A percentile compares a stretch with the other conserved stretches of the same genome.
phyloP scores from a whole-genome alignment of 2,113 vertebrate genomes.

The Cairina moschata region DNA sequence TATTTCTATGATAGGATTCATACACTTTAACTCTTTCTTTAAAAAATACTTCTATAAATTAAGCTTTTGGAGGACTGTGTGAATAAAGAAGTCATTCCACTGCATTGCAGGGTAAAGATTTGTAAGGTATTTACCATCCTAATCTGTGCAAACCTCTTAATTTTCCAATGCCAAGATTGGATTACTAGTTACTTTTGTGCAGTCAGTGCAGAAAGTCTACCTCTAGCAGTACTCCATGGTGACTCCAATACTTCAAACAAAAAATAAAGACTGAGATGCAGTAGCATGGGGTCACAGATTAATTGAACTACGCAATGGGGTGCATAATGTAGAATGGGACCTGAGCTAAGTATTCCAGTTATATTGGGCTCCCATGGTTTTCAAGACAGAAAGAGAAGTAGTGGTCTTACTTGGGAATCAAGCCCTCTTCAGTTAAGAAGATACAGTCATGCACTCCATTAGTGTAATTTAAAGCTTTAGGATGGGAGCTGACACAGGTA shows the following conservation, averaged over 20 bases:
- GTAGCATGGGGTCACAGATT: not conserved
- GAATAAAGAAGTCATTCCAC: not conserved
- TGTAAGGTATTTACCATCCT: not conserved
- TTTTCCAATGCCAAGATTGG: not conserved
- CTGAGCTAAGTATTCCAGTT: not conserved
- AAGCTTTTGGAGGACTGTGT: not conserved
- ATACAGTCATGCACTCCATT: not conserved
- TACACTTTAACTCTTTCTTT: not conserved
- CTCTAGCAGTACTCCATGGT: not conserved
- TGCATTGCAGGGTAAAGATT: not conserved
- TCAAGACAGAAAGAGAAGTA: not conserved
- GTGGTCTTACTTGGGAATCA: not conserved
- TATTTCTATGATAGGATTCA: not conserved
- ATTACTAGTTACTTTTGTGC: not conserved
- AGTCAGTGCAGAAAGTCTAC: not conserved
- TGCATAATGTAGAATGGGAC: not conserved
- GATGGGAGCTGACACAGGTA: not conserved
- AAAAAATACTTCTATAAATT: not conserved
- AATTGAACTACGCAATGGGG: not conserved
- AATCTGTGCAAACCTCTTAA: not conserved
- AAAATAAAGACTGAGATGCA: not conserved
- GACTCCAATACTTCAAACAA: conserved; percentile 27
- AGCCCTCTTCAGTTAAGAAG: not conserved
- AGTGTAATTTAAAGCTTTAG: not conserved
- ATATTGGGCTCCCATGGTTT: not conserved